These are phyloP conservation scores for Abrostola tripartita DNA, from an alignment of 2,888 invertebrate species.

Conservation along the genomic window DNA sequence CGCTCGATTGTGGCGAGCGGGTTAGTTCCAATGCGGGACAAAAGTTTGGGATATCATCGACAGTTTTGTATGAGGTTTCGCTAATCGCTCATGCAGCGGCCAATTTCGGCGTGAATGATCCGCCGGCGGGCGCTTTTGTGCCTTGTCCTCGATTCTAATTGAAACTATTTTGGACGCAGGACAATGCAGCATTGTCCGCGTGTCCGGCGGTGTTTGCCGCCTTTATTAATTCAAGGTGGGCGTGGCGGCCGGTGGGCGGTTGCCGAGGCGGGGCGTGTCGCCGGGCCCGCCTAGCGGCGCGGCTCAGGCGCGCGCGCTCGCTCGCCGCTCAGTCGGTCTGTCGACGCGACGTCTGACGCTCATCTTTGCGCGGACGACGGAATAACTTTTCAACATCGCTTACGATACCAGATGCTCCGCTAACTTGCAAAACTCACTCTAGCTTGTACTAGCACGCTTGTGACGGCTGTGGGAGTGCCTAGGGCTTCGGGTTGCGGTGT, in stretches of 20 bases:
- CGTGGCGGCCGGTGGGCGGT: slow-evolving; percentile 78
- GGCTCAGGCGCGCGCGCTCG: slow-evolving; percentile 63
- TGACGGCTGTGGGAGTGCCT: slow-evolving; percentile 48
- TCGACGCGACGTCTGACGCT: slow-evolving; percentile 80
- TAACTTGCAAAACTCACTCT: slow-evolving; percentile 43
- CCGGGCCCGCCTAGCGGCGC: slow-evolving; percentile 64
- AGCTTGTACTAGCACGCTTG: slow-evolving; percentile 13
- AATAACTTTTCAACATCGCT: slow-evolving; percentile 67
- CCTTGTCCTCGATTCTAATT: slow-evolving; percentile 85
- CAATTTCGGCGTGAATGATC: slow-evolving; percentile 83
- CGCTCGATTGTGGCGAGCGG: slow-evolving; percentile 52
- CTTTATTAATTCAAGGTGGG: slow-evolving; percentile 87
- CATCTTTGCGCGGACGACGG: slow-evolving; percentile 69
- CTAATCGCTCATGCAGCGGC: slow-evolving; percentile 79
- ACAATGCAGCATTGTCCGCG: slow-evolving; percentile 87
- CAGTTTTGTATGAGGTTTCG: slow-evolving; percentile 63
- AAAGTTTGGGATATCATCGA: slow-evolving; percentile 51
- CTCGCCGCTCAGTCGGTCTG: slow-evolving; percentile 76
- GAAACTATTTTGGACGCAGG: slow-evolving; percentile 87
- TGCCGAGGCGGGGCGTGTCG: slow-evolving; percentile 68
- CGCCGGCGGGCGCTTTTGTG: slow-evolving; percentile 82
- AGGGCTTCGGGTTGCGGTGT: slow-evolving; percentile 55
- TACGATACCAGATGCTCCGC: slow-evolving; percentile 61
- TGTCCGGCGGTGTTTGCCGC: slow-evolving; percentile 87
- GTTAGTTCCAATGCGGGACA: slow-evolving; percentile 47